A percentile compares a stretch with the other conserved stretches of the same genome.
These are phyloP conservation scores for Clarias gariepinus DNA, from an alignment of 2,113 vertebrate species.

Conservation along the genomic window DNA sequence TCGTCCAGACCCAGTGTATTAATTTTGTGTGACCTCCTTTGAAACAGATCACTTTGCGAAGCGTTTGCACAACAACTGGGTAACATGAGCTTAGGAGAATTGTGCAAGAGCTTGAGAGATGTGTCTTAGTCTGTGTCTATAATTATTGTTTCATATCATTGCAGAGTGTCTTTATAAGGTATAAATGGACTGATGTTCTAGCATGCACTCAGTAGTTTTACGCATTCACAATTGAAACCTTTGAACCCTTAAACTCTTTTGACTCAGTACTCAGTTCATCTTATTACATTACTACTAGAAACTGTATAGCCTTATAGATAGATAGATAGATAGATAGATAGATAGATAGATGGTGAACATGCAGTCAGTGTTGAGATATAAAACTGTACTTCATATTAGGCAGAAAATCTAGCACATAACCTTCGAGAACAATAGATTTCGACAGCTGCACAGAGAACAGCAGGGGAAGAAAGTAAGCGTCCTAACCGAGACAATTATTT, in stretches of 20 bases:
- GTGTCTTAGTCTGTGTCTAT: background rate
- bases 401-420: background rate
- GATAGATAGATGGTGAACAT: background rate
- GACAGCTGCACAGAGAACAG: slow-evolving; percentile 29
- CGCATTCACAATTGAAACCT: background rate
- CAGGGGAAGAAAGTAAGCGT: slow-evolving; percentile 8
- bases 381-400: background rate
- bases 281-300: background rate
- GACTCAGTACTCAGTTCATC: background rate
- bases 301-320: background rate
- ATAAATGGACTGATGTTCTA: background rate
- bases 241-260: background rate
- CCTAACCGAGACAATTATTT: slow-evolving; percentile 28
- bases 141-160: slow-evolving; percentile 2
- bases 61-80: background rate
- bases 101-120: background rate
- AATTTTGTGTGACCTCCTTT: slow-evolving; percentile 13
- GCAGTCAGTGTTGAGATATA: background rate
- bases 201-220: background rate
- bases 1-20: background rate
- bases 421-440: slow-evolving; percentile 29
- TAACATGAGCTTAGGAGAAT: background rate
- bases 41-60: background rate
- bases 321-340: no score
- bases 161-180: background rate